A percentile compares a stretch with the other conserved stretches of the same genome.
Evolutionary conservation across 2,797 vertebrate species (phyloP).

Genomic region (Malurus splendens): DNA sequence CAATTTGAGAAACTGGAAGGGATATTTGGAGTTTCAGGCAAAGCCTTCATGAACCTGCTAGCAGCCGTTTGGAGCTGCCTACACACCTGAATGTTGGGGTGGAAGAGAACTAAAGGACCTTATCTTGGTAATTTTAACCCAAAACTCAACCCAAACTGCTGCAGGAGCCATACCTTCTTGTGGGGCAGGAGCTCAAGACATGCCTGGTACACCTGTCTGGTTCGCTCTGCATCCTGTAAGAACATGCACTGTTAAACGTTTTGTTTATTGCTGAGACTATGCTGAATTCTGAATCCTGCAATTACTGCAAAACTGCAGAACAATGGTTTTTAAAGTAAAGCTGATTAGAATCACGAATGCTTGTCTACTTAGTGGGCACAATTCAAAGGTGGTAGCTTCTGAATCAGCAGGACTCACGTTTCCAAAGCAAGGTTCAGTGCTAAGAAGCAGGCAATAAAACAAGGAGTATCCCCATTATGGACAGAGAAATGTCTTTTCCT

Average conservation of each 20-base stretch:
- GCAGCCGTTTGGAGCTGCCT: background rate
- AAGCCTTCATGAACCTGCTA: background rate
- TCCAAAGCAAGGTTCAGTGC: background rate
- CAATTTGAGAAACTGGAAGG: rapidly evolving
- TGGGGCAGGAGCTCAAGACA: conserved; percentile 93
- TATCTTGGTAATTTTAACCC: background rate
- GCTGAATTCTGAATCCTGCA: background rate
- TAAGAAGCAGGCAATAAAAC: background rate
- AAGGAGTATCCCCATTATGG: rapidly evolving
- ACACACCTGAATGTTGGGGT: rapidly evolving
- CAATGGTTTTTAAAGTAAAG: background rate
- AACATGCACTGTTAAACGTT: background rate
- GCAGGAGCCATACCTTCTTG: conserved; percentile 84
- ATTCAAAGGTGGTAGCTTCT: background rate
- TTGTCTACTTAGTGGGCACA: background rate
- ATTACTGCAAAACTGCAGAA: background rate
- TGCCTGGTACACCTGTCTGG: conserved; percentile 93
- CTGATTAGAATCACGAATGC: background rate
- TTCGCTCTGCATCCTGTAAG: conserved; percentile 87
- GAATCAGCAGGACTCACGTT: background rate
- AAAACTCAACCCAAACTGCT: background rate
- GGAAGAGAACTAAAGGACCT: background rate
- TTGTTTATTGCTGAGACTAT: background rate
- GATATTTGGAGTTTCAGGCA: background rate
- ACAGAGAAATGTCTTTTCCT: background rate